Conservation (phyloP, 2,797 vertebrate species). For the Lagodon rhomboides region DNA sequence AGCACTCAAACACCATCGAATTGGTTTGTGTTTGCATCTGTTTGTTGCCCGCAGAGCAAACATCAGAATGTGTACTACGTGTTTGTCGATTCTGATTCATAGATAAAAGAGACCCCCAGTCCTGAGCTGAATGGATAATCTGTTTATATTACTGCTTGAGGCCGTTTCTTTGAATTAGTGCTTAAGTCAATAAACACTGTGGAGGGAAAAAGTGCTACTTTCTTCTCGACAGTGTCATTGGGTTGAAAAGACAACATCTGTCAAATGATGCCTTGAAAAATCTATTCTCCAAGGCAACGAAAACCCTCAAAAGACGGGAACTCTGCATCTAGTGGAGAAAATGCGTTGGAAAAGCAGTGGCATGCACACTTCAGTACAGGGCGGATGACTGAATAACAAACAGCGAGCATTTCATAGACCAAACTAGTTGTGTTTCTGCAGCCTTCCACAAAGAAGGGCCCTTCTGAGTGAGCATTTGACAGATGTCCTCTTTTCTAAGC, state of each 20-base stretch:
- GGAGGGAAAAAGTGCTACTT: constrained; percentile 49
- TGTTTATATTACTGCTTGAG: constrained; percentile 73
- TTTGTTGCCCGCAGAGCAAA: constrained; percentile 74
- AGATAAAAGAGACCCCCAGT: constrained; percentile 68
- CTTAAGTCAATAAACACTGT: constrained; percentile 71
- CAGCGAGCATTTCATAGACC: not conserved
- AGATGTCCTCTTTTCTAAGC: constrained; percentile 57
- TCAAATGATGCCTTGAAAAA: constrained; percentile 59
- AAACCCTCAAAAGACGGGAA: constrained; percentile 28
- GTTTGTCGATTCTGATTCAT: constrained; percentile 71
- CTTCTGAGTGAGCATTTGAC: constrained; percentile 55
- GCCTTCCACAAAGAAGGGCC: constrained; percentile 33
- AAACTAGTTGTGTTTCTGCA: constrained; percentile 24
- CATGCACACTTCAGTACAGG: constrained; percentile 6
- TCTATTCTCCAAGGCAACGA: constrained; percentile 35
- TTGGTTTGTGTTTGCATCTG: constrained; percentile 63
- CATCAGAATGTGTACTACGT: constrained; percentile 60
- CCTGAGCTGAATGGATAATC: constrained; percentile 79
- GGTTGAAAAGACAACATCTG: constrained; percentile 66
- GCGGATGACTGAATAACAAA: constrained; percentile 43
- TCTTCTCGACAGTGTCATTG: constrained; percentile 50
- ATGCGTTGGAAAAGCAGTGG: constrained; percentile 13
- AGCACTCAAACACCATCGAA: constrained; percentile 56
- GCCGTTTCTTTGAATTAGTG: constrained; percentile 76
- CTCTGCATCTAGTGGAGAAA: constrained; percentile 24